These are phyloP conservation scores for Anorthoa munda DNA, from an alignment of 2,888 invertebrate species.

Conservation along the genomic window DNA sequence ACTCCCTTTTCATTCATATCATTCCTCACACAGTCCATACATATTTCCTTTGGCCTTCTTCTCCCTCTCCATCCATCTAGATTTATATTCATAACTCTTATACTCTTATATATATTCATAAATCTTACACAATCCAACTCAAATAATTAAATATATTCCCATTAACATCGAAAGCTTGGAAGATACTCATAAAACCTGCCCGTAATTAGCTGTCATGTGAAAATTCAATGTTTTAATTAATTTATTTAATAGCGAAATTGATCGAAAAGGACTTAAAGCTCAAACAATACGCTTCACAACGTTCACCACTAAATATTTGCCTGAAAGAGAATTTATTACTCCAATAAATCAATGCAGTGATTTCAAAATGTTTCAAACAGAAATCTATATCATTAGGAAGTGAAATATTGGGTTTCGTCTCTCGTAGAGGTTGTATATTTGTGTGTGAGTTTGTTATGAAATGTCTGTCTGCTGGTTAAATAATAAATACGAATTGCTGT, in stretches of 20 bases:
- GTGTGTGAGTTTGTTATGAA: conserved; percentile 29
- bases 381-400: conserved; percentile 60
- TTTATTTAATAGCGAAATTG: conserved; percentile 45
- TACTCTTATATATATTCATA: too few species aligned
- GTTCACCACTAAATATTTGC: conserved; percentile 63
- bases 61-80: too few species aligned
- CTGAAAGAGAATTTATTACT: conserved; percentile 53
- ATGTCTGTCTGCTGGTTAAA: conserved; percentile 14
- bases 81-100: too few species aligned
- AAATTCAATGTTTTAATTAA: conserved; percentile 51
- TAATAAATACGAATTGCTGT: conserved; percentile 12
- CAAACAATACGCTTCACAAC: conserved; percentile 52
- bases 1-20: too few species aligned
- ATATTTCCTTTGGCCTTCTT: too few species aligned
- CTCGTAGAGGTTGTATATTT: conserved; percentile 48
- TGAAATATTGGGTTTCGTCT: conserved; percentile 56
- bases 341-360: conserved; percentile 59
- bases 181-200: conserved; percentile 33
- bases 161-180: conserved; percentile 27
- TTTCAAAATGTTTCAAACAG: conserved; percentile 54
- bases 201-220: conserved; percentile 56
- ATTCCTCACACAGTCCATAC: too few species aligned
- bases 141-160: conserved; percentile 36
- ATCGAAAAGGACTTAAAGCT: conserved; percentile 41
- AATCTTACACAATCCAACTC: conserved; percentile 12